Percentiles rank a stretch among this genome's conserved stretches.
phyloP scores from a whole-genome alignment of 2,113 vertebrate genomes.

The Anhinga anhinga region DNA sequence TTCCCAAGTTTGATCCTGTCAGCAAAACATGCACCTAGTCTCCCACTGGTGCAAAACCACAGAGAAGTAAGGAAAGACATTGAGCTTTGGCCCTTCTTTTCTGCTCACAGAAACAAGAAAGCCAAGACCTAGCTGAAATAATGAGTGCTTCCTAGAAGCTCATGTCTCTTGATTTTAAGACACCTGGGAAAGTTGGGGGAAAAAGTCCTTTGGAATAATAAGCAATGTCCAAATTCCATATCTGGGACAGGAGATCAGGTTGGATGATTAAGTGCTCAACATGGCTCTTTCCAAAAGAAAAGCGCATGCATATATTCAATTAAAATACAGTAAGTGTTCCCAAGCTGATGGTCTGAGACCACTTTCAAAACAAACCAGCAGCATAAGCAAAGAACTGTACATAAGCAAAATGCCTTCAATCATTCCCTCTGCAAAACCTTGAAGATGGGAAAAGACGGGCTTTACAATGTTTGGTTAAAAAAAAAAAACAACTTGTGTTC shows the following conservation, averaged over 20 bases:
- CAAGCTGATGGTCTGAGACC: neutral
- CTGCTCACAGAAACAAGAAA: neutral
- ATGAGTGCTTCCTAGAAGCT: neutral
- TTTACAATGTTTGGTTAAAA: neutral
- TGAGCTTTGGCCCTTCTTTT: neutral
- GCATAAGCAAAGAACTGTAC: neutral
- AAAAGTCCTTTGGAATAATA: neutral
- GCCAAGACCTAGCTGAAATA: neutral
- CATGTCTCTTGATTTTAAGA: neutral
- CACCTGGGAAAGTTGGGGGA: neutral
- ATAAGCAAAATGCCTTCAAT: neutral
- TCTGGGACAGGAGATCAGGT: neutral
- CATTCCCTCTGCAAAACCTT: neutral
- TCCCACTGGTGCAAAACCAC: neutral
- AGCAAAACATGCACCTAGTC: neutral
- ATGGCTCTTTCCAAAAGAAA: neutral
- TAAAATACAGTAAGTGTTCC: neutral
- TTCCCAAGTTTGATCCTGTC: neutral
- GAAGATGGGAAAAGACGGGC: neutral
- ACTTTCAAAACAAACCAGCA: neutral
- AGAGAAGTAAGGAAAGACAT: neutral
- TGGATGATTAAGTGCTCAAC: neutral
- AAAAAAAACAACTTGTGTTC: rapidly evolving
- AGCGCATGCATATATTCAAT: neutral
- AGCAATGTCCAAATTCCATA: rapidly evolving